Conservation (phyloP, 92 coral and sea anemone species). For the Phymanthus crucifer region DNA sequence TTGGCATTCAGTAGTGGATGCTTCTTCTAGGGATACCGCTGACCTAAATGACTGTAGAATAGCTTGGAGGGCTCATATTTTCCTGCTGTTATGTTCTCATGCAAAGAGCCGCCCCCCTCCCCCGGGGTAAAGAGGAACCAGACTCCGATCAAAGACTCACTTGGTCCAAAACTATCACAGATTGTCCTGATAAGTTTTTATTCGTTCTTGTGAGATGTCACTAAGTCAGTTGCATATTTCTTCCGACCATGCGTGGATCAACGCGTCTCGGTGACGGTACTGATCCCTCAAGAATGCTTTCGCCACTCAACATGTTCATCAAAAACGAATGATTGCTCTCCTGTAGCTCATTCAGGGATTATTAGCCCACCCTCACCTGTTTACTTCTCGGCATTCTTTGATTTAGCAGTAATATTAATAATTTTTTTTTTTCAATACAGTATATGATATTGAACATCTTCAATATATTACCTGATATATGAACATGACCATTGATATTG, state of each 20-base stretch:
- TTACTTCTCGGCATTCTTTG: background rate
- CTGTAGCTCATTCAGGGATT: background rate
- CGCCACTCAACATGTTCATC: background rate
- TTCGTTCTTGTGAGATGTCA: background rate
- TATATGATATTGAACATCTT: background rate
- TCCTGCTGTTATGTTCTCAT: background rate
- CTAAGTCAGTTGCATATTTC: background rate
- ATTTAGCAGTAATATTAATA: background rate
- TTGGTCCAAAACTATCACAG: background rate
- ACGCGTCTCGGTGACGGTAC: background rate
- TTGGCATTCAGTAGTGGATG: no score
- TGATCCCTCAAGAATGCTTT: background rate
- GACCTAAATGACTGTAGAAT: background rate
- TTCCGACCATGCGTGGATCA: background rate
- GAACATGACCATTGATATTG: background rate
- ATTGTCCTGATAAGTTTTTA: background rate
- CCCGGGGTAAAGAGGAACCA: background rate
- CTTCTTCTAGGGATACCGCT: background rate
- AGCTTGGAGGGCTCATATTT: background rate
- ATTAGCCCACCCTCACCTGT: background rate
- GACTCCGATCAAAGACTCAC: no score
- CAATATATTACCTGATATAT: background rate
- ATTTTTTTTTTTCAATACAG: background rate
- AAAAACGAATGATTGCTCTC: background rate
- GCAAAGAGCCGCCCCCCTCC: background rate